Percentiles rank a stretch among this genome's conserved stretches.
Evolutionary conservation across 2,113 vertebrate species (phyloP).

Genomic region (Aspidoscelis tigris): DNA sequence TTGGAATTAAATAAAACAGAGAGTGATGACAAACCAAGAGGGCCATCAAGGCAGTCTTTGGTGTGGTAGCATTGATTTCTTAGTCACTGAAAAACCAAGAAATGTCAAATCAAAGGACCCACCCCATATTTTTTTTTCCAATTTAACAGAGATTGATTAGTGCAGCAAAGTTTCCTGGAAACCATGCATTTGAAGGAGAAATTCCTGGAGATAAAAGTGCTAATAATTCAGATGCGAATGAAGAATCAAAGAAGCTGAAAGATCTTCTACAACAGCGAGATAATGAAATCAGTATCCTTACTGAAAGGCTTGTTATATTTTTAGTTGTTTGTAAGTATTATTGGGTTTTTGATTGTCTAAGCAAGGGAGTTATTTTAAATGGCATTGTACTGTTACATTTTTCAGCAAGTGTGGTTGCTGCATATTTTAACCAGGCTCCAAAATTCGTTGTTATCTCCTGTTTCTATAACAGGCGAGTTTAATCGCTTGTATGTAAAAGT

Average conservation of each 20-base stretch:
- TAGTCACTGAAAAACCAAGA: background rate
- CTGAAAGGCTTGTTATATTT: background rate
- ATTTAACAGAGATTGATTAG: slow-evolving; percentile 76
- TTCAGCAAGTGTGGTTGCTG: background rate
- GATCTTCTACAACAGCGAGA: slow-evolving; percentile 87
- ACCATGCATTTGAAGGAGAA: slow-evolving; percentile 36
- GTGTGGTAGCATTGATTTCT: background rate
- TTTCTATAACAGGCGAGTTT: slow-evolving; percentile 29
- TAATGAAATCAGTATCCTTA: slow-evolving; percentile 97
- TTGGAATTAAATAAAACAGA: background rate
- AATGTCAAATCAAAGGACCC: background rate
- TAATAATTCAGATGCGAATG: slow-evolving; percentile 28
- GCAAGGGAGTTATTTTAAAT: slow-evolving; percentile 18
- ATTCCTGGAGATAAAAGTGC: slow-evolving; percentile 27
- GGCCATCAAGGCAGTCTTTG: background rate
- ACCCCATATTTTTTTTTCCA: slow-evolving; percentile 7
- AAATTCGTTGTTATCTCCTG: slow-evolving; percentile 25
- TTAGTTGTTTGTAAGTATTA: background rate
- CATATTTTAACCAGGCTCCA: background rate
- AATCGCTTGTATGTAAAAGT: slow-evolving; percentile 30
- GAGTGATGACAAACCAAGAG: background rate
- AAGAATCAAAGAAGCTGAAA: slow-evolving; percentile 80
- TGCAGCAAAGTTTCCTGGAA: slow-evolving; percentile 47
- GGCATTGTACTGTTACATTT: slow-evolving; percentile 9
- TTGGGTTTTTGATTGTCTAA: background rate